Conservation (phyloP, 2,888 invertebrate species). For the Gibbula magus region DNA sequence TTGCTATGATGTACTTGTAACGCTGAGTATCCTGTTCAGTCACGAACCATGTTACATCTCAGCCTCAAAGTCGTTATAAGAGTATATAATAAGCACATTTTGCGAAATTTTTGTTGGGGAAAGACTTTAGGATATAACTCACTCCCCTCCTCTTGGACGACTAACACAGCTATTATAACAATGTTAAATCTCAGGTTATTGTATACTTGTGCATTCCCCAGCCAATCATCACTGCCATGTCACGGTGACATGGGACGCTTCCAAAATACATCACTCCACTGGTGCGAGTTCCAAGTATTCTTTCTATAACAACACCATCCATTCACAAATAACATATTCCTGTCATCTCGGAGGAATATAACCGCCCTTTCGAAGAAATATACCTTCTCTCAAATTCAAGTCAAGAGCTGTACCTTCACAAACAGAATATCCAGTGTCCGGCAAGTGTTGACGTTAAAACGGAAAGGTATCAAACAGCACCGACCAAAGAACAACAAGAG, state of each 20-base stretch:
- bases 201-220: too few species aligned
- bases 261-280: not conserved
- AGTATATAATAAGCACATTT: too few species aligned
- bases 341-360: too few species aligned
- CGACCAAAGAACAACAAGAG: slow-evolving; percentile 8
- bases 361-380: too few species aligned
- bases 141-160: too few species aligned
- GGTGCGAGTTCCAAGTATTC: not conserved
- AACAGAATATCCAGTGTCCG: slow-evolving; percentile 4
- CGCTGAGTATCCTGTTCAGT: not conserved
- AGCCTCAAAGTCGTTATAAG: too few species aligned
- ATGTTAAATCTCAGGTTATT: too few species aligned
- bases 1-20: not conserved
- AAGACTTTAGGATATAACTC: too few species aligned
- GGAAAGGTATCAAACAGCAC: not conserved
- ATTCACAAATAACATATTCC: not conserved
- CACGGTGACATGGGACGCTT: not conserved
- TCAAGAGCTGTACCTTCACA: not conserved
- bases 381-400: too few species aligned
- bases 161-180: too few species aligned
- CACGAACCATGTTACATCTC: too few species aligned
- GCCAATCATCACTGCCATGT: not conserved
- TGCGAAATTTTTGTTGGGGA: too few species aligned
- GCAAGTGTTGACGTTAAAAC: not conserved
- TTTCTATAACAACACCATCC: not conserved